Percentiles rank a stretch among this genome's conserved stretches.
Evolutionary conservation across 2,113 vertebrate genomes (phyloP).

Genomic region (Ammodramus savannarum): DNA sequence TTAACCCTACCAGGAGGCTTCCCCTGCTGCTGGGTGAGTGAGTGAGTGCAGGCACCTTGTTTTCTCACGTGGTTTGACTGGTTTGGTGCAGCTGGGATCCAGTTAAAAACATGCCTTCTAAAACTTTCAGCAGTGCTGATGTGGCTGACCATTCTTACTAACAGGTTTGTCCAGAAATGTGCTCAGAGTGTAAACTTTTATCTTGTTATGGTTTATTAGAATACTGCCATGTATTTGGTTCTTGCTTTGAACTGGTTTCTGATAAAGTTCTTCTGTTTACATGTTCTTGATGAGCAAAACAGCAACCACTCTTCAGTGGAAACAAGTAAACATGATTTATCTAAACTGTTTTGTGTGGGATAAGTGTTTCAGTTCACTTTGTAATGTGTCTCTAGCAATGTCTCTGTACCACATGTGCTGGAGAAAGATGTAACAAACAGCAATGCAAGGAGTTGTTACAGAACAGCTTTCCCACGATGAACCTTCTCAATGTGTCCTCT

Average conservation of each 20-base stretch:
- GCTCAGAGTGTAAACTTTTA: background rate
- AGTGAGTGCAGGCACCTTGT: background rate
- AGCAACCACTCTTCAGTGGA: background rate
- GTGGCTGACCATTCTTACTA: background rate
- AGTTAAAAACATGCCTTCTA: background rate
- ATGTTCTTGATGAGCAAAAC: background rate
- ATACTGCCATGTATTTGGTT: background rate
- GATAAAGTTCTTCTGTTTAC: background rate
- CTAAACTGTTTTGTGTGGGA: background rate
- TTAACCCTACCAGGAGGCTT: background rate
- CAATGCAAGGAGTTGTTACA: background rate
- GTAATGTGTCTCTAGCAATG: background rate
- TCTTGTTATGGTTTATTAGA: background rate
- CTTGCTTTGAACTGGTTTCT: background rate
- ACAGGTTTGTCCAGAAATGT: background rate
- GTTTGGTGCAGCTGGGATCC: background rate
- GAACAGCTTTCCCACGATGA: background rate
- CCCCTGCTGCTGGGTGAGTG: background rate
- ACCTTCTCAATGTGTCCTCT: background rate
- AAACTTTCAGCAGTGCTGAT: background rate
- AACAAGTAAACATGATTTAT: background rate
- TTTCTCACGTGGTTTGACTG: background rate
- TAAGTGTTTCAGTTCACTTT: background rate
- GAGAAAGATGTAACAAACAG: background rate
- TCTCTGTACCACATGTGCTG: background rate